Evolutionary conservation across 2,797 vertebrate species (phyloP).

Genomic region (Semotilus atromaculatus): DNA sequence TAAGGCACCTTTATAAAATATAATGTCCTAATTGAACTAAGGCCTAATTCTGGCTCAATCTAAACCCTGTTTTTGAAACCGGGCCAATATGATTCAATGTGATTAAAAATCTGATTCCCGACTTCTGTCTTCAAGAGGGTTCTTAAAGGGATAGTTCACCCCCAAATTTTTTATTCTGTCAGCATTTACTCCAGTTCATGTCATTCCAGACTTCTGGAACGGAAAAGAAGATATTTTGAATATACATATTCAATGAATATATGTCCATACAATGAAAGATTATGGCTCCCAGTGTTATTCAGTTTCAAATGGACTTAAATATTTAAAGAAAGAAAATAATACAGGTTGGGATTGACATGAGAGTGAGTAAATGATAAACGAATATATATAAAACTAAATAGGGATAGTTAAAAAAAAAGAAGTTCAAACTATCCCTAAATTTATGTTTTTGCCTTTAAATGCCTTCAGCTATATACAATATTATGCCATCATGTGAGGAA

Average conservation of each 20-base stretch:
- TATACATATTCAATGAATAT: too few species aligned
- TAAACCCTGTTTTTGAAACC: too few species aligned
- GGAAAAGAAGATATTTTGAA: not conserved
- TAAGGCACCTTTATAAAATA: too few species aligned
- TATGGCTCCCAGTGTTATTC: not conserved
- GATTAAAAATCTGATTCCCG: not conserved
- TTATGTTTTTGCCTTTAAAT: not conserved
- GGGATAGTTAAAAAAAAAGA: too few species aligned
- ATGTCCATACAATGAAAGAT: not conserved
- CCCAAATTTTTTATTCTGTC: not conserved
- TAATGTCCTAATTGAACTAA: too few species aligned
- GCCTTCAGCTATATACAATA: not conserved
- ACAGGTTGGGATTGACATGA: not conserved
- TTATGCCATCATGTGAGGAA: not conserved
- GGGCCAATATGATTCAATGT: too few species aligned
- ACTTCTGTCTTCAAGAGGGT: not conserved
- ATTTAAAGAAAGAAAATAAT: not conserved
- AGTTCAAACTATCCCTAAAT: too few species aligned
- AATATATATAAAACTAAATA: too few species aligned
- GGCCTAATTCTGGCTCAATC: too few species aligned
- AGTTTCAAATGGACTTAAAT: not conserved
- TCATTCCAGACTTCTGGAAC: too few species aligned
- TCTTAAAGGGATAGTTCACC: not conserved
- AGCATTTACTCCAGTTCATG: not conserved
- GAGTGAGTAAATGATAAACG: not conserved